A percentile compares a stretch with the other conserved stretches of the same genome.
phyloP scores from a whole-genome alignment of 2,797 vertebrate species.

The Fistularia commersonii region DNA sequence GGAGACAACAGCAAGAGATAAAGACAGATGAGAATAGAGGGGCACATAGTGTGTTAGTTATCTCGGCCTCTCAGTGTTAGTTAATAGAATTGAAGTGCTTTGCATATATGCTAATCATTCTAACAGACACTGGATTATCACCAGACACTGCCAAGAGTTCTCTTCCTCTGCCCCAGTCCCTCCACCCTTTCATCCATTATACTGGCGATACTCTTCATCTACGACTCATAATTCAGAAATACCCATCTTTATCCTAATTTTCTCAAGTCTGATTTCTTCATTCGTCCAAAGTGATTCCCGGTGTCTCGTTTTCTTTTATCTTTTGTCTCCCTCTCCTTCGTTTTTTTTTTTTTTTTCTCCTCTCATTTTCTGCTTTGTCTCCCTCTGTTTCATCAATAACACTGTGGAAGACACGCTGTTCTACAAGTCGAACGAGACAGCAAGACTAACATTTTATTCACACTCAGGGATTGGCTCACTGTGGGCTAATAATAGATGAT shows the following conservation, averaged over 20 bases:
- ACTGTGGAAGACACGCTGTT: slow-evolving; percentile 25
- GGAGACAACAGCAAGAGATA: slow-evolving; percentile 20
- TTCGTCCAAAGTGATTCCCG: not conserved
- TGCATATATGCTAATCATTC: slow-evolving; percentile 75
- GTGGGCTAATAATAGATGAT: slow-evolving; percentile 37
- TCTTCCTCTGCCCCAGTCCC: slow-evolving; percentile 37
- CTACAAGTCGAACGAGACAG: slow-evolving; percentile 27
- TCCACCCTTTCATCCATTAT: slow-evolving; percentile 28
- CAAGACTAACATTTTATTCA: slow-evolving; percentile 19
- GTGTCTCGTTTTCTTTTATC: not conserved
- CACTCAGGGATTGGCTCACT: slow-evolving; percentile 23
- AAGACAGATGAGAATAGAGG: slow-evolving; percentile 25
- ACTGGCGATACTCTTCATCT: slow-evolving; percentile 37
- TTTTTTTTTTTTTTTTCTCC: not conserved
- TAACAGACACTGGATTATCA: slow-evolving; percentile 63
- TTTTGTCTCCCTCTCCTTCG: not conserved
- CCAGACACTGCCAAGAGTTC: slow-evolving; percentile 53
- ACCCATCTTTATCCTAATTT: slow-evolving; percentile 1
- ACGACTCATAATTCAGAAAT: slow-evolving; percentile 12
- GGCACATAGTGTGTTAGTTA: slow-evolving; percentile 47
- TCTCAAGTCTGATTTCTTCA: too few species aligned
- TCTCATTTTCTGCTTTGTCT: not conserved
- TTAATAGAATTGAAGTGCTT: slow-evolving; percentile 95
- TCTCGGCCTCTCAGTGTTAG: slow-evolving; percentile 74
- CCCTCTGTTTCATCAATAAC: slow-evolving; percentile 14